Evolutionary conservation across 2,888 invertebrate genomes (phyloP).

Genomic region (Caenorhabditis japonica): DNA sequence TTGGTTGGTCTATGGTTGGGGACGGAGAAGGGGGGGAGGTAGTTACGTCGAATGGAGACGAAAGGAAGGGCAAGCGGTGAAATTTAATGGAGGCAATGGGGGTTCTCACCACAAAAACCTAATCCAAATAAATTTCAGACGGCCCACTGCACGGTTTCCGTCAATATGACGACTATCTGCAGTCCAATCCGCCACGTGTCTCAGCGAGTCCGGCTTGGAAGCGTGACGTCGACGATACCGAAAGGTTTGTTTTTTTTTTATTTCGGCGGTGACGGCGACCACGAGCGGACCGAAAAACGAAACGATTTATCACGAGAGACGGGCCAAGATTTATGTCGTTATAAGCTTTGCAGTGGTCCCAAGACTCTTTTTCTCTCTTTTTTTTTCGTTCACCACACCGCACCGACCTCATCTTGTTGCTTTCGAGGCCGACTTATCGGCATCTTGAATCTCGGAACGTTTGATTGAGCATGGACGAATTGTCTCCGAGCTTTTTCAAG

Average conservation of each 20-base stretch:
- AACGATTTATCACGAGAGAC: not conserved
- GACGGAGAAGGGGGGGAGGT: not conserved
- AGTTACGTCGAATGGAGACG: not conserved
- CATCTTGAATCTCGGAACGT: conserved; percentile 39
- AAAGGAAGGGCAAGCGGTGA: too few relatives aligned
- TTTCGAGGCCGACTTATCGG: conserved; percentile 35
- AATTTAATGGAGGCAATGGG: too few relatives aligned
- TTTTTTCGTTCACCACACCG: not conserved
- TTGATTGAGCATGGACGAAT: too few relatives aligned
- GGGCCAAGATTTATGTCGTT: conserved; percentile 32
- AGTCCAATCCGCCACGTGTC: conserved; percentile 31
- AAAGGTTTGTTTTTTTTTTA: conserved; percentile 33
- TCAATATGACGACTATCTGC: conserved; percentile 25
- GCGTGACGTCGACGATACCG: conserved; percentile 29
- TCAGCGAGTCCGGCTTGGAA: conserved; percentile 34
- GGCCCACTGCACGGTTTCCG: conserved; percentile 16
- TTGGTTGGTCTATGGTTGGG: conserved; percentile 12
- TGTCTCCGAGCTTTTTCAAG: too few relatives aligned
- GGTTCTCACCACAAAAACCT: too few relatives aligned
- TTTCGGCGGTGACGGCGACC: not conserved
- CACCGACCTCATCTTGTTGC: conserved; percentile 19
- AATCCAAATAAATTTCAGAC: too few relatives aligned
- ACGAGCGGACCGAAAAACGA: conserved; percentile 9
- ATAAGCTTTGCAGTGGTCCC: conserved; percentile 8
- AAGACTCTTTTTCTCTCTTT: conserved; percentile 4